Evolutionary conservation across 2,797 vertebrate genomes (phyloP), one percentile per base, ranked within the genome.

Genomic region (Hippoglossus hippoglossus): DNA sequence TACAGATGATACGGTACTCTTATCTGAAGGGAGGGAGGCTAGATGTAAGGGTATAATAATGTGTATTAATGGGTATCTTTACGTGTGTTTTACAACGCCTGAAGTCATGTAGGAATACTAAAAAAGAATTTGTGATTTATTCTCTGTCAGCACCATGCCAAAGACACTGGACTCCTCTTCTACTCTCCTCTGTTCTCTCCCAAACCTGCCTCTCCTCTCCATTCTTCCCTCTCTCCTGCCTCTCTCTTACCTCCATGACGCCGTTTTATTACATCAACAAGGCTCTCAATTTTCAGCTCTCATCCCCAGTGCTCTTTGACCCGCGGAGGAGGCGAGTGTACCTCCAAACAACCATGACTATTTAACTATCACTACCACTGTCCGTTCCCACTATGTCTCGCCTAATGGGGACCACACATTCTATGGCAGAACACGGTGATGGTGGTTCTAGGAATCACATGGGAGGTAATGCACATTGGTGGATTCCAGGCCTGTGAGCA

Each of bases 401-500:
- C 39, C 54, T 75, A 57, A 81, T 44, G 64, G 61, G 61, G 85
- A 87, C 83, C 86, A 88, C 86, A 90, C 83, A 83, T 85, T 84
- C 73, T 65, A 82, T 56, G 21, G 70, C 64, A 82, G 52, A 71
- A 73, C 15, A 19, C 28, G 49, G 62, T 22, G 49, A 26, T 34
- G 57, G 18, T 67, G 68, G 73, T 12, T 19, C 52, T 26, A 34
- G 57, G 73, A 50, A 64, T 84, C 77, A 73, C 50, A 77, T 5
- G 5, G 74, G 83, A 79, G 73, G 78, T 73, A 62, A 79, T 77
- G 81, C 50, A 60, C 41, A 28, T 24, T 61, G 70, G 84, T 55
- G 69, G 86, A 91, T 92, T 94, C 91, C 91, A 87, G 83, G 70
- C 76, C 62, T 13, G 62, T 92, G 92, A 93, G 89, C 85, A 82